phyloP scores from a whole-genome alignment of 2,888 invertebrate genomes.

The Phalera bucephala region DNA sequence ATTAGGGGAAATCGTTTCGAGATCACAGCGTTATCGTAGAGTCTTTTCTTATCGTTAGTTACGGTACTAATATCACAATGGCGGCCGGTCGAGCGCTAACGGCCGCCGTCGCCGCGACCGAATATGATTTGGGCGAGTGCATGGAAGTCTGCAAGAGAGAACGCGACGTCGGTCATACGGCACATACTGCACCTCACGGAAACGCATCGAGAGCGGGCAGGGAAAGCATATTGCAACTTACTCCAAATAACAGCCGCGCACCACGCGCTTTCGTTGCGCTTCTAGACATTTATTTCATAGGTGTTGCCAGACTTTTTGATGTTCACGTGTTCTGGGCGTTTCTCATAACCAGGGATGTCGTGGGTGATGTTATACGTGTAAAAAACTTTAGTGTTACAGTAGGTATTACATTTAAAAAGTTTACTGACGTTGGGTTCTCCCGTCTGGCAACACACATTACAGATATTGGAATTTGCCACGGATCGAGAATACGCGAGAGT shows the following conservation, averaged over 20 bases:
- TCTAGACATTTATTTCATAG: not conserved
- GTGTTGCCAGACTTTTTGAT: conserved; percentile 1
- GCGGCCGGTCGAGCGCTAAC: conserved; percentile 72
- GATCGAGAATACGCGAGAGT: not conserved
- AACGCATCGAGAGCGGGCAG: conserved; percentile 1
- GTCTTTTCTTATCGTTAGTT: conserved; percentile 70
- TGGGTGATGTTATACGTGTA: no score
- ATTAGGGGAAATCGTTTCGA: conserved; percentile 67
- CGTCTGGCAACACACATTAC: not conserved
- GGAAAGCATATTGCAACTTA: not conserved
- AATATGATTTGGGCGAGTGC: conserved; percentile 89
- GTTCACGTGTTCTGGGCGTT: conserved; percentile 2
- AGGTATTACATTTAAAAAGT: no score
- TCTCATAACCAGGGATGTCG: not conserved
- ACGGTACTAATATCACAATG: conserved; percentile 58
- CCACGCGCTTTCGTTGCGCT: not conserved
- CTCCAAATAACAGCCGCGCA: not conserved
- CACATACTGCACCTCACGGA: conserved; percentile 17
- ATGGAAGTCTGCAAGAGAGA: conserved; percentile 89
- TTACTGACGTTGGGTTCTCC: no score
- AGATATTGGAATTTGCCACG: not conserved
- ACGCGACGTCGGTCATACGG: conserved; percentile 58
- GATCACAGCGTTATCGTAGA: conserved; percentile 72
- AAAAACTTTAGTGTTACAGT: no score
- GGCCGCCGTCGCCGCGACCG: conserved; percentile 83